Evolutionary conservation across 2,888 invertebrate genomes (phyloP).

Genomic region (Drosophila parthenogenetica): DNA sequence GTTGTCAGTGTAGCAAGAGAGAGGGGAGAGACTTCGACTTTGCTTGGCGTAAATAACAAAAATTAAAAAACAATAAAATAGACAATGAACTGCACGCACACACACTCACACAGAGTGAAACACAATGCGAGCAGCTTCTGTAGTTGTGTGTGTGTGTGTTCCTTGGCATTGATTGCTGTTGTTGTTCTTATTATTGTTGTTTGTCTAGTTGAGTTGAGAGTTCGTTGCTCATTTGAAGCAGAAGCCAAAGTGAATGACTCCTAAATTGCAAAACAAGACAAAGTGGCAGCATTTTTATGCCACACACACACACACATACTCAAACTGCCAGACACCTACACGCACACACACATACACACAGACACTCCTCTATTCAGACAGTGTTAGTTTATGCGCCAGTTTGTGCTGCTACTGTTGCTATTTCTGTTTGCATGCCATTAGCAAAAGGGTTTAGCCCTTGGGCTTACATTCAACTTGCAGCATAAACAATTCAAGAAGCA

Average conservation of each 20-base stretch:
- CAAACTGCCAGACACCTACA: not conserved
- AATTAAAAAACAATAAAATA: constrained; percentile 79
- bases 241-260: constrained; percentile 64
- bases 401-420: constrained; percentile 11
- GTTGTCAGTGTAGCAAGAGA: not conserved
- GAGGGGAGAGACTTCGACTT: constrained; percentile 46
- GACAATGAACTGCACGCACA: constrained; percentile 61
- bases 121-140: not conserved
- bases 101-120: constrained; percentile 1
- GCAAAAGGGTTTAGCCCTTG: constrained; percentile 37
- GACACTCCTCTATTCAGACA: constrained; percentile 18
- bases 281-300: constrained; percentile 56
- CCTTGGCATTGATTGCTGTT: constrained; percentile 61
- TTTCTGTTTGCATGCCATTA: constrained; percentile 42
- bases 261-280: constrained; percentile 73
- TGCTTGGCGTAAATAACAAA: constrained; percentile 67
- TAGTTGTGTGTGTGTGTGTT: constrained; percentile 26
- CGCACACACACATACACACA: constrained; percentile 15
- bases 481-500: constrained; percentile 38
- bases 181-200: constrained; percentile 41
- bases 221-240: constrained; percentile 71
- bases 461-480: constrained; percentile 33
- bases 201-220: constrained; percentile 62
- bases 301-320: constrained; percentile 21
- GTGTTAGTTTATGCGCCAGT: constrained; percentile 34